Conservation (phyloP, 1,140 invertebrate species). For the Batillaria attramentaria region DNA sequence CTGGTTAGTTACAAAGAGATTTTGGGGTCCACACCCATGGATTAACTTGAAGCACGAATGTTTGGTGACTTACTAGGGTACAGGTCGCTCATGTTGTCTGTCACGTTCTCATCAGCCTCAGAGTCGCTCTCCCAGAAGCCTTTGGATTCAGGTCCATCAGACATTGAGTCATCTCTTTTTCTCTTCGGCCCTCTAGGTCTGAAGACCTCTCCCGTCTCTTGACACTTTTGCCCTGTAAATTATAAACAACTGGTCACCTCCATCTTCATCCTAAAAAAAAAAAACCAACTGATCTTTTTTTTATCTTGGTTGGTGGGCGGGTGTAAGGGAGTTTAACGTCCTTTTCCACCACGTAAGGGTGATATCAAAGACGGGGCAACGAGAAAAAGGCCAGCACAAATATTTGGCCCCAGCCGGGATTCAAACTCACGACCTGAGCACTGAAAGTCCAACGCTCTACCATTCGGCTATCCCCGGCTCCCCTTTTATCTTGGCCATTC, state of each 20-base stretch:
- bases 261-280: background rate
- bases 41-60: background rate
- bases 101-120: slow-evolving; percentile 27
- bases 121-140: slow-evolving; percentile 31
- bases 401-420: too few relatives aligned
- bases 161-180: slow-evolving; percentile 35
- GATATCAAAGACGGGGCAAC: background rate
- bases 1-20: background rate
- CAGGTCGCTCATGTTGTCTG: slow-evolving; percentile 34
- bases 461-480: too few relatives aligned
- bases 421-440: too few relatives aligned
- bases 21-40: too few relatives aligned
- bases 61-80: slow-evolving; percentile 31
- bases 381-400: background rate
- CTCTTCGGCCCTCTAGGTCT: slow-evolving; percentile 35
- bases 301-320: background rate
- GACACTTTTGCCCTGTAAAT: slow-evolving; percentile 55
- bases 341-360: background rate
- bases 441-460: too few relatives aligned
- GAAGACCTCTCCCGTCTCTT: slow-evolving; percentile 53
- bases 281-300: background rate
- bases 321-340: background rate
- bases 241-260: background rate
- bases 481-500: background rate
- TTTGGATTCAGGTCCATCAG: slow-evolving; percentile 33